Base-by-base conservation (phyloP, 1,140 invertebrate genomes). In the Dolichoris vasculosae region DNA sequence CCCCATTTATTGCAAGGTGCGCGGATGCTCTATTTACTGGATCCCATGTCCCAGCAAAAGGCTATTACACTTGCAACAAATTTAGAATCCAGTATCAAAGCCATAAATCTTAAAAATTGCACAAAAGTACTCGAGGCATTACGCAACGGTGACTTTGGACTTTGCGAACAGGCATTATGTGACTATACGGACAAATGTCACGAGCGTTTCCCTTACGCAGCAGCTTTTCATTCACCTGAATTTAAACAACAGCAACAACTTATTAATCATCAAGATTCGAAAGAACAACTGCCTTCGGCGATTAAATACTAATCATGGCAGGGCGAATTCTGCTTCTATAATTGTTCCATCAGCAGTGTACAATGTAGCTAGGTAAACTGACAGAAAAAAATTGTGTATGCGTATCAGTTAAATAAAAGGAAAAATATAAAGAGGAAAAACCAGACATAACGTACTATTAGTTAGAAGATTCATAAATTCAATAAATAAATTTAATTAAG, bases 71-170 rank as follows among this genome's bases (percentile, higher is more conserved):
- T 96, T 40, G 95, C 95, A 82, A 96, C 95, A 51, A 93, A 93
- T 87, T 91, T 97, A 75, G 94, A 95, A 92, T 94, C 89, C 48
- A 92, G 93, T 88, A 89, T 94, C 67, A 91, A 95, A 81, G 94
- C 95, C 89, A 94, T 96, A 87, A 95, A 87, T n/a, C 82, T 93
- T 32, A 82, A 97, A 95, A 96, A 95, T 90, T 98, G 97, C 92
- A 95, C 95, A 81, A 95, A 96, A 87, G 95, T 98, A 35, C 93
- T 98, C 80, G 95, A 96, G 84, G 95, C 96, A 86, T 94, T 98
- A 89, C 94, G 95, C 86, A 95, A 95, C 81, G 97, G 96, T 71
- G 96, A 97, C 87, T 97, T 98, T 90, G 97, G 97, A 0, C 92
- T 94, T 48, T 96, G 96, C 90, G 96, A 96, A 69, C 90, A 95